Evolutionary conservation across 1,140 invertebrate species (phyloP), one percentile per base, ranked within the genome.

Genomic region (Drosophila cardini): DNA sequence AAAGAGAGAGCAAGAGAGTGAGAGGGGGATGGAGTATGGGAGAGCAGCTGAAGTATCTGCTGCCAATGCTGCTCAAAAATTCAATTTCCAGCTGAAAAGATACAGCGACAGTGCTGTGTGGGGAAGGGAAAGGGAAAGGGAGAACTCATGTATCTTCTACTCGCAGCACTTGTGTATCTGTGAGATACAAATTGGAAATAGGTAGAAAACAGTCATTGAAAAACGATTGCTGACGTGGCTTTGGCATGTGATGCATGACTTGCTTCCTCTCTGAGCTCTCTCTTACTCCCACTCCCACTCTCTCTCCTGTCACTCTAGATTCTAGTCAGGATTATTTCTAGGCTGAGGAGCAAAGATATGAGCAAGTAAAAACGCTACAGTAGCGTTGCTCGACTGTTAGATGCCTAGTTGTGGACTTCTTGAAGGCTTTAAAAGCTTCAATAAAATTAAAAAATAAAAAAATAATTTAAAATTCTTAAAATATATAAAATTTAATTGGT

Each of bases 61-160:
- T 77, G 70, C 62, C 69, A 72, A 58, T 73, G 67, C 78, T 89
- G 80, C 64, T 89, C 85, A 89, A 89, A 89, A 89, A 89, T 89
- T 89, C 84, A 89, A 89, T 89, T 89, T 89, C 84, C 84, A 89
- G 68, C 68, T 85, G 82, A 86, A 80, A 72, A 85, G 74, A 80
- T 80, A 85, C 81, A 78, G 45, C 74, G 45, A 57, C 58, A 48
- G 43, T 15, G 45, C 52, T 53, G 42, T 43, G 21, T 34, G 50
- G 15, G 38, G 34, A 5, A 0, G 43, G 9, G 16, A 7, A 15
- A 42, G 52, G 52, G 30, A 15, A 40, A 9, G 4, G 36, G 43
- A 48, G 55, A 36, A 40, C 36, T 42, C 30, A 55, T 57, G 60
- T 65, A 52, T 53, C 26, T 36, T 36, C 30, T 53, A 8, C 21